phyloP scores from a whole-genome alignment of 2,888 invertebrate species.

The Tetragonula carbonaria region DNA sequence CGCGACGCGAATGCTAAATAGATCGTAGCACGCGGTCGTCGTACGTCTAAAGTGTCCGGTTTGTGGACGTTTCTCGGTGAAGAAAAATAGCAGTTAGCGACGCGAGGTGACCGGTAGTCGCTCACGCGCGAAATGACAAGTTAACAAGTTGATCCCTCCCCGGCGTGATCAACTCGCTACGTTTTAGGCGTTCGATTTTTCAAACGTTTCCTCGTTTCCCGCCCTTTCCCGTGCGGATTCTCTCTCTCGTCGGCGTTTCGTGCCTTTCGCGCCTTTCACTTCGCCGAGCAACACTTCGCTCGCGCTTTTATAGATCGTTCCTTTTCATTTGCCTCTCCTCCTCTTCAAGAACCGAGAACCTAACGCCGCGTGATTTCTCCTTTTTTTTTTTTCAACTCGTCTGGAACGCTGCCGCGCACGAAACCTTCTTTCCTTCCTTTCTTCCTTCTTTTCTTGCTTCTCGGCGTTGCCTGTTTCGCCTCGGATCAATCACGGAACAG shows the following conservation, averaged over 20 bases:
- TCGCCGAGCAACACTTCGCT: not conserved
- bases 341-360: not conserved
- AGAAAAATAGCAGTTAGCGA: slow-evolving; percentile 58
- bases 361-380: slow-evolving; percentile 30
- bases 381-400: slow-evolving; percentile 1
- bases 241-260: slow-evolving; percentile 22
- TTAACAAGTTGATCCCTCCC: slow-evolving; percentile 61
- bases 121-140: slow-evolving; percentile 64
- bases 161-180: slow-evolving; percentile 56
- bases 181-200: slow-evolving; percentile 36
- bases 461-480: not conserved
- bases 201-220: slow-evolving; percentile 4
- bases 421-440: slow-evolving; percentile 5
- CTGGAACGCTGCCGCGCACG: slow-evolving; percentile 33
- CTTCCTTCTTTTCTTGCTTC: not conserved
- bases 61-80: slow-evolving; percentile 73
- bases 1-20: slow-evolving; percentile 74
- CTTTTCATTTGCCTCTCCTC: slow-evolving; percentile 32
- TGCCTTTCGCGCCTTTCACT: slow-evolving; percentile 30
- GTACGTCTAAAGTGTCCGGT: slow-evolving; percentile 78
- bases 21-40: slow-evolving; percentile 61
- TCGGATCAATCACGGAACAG: slow-evolving; percentile 19
- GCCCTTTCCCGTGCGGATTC: slow-evolving; percentile 2
- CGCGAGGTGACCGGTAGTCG: slow-evolving; percentile 65
- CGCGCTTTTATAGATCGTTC: slow-evolving; percentile 31